Percentiles rank a stretch among this genome's conserved stretches.
Evolutionary conservation across 2,113 vertebrate genomes (phyloP).

Genomic region (Misgurnus mizolepis): DNA sequence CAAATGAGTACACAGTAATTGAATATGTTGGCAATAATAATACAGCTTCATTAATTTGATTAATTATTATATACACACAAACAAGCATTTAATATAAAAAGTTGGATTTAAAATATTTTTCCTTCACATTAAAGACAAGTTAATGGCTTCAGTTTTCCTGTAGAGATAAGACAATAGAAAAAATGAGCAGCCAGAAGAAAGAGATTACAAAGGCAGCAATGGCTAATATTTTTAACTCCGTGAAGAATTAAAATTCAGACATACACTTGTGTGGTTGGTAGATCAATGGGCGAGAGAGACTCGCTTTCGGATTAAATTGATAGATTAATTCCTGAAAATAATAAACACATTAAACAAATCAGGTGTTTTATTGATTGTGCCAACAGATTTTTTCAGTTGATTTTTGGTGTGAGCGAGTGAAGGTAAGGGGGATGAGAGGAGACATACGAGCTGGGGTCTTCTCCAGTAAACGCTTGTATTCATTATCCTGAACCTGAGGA

Average conservation of each 20-base stretch:
- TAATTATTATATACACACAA: no score
- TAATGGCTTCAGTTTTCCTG: constrained; percentile 86
- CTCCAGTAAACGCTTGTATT: constrained; percentile 82
- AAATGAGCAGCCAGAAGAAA: background rate
- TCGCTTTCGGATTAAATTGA: constrained; percentile 93
- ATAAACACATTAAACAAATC: constrained; percentile 13
- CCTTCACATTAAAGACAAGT: constrained; percentile 73
- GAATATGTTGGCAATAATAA: no score
- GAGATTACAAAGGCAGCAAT: background rate
- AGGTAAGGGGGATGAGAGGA: constrained; percentile 56
- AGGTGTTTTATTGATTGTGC: constrained; percentile 40
- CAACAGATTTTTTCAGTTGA: constrained; percentile 53
- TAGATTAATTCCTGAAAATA: constrained; percentile 69
- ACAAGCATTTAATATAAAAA: constrained; percentile 49
- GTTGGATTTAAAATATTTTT: constrained; percentile 63
- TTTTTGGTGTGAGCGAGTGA: constrained; percentile 61
- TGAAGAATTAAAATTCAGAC: constrained; percentile 11
- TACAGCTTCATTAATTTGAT: no score
- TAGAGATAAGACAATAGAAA: background rate
- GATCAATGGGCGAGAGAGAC: constrained; percentile 84
- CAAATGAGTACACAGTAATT: background rate
- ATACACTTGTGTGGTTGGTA: constrained; percentile 92
- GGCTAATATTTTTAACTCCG: background rate
- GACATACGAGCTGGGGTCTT: no score
- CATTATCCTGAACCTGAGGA: constrained; percentile 77